These are phyloP conservation scores for Tetranychus piercei DNA, from an alignment of 2,888 invertebrate genomes.

Conservation along the genomic window DNA sequence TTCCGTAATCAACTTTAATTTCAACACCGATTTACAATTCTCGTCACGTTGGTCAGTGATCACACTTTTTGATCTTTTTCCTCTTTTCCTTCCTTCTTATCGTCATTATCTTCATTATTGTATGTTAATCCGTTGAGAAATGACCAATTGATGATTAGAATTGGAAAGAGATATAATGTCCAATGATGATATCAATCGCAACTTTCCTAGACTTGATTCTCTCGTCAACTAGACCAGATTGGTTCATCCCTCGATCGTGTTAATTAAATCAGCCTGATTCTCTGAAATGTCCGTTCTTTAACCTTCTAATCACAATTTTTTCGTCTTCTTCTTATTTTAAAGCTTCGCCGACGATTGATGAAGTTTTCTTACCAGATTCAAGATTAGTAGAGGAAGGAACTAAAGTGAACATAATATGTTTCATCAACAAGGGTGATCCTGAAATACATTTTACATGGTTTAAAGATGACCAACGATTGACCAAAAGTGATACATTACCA, in stretches of 20 bases:
- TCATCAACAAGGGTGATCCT: slow-evolving; percentile 19
- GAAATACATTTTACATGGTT: slow-evolving; percentile 16
- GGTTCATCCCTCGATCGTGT: too few species aligned
- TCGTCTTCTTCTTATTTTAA: background rate
- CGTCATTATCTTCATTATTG: background rate
- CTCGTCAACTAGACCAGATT: too few species aligned
- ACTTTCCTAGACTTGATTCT: too few species aligned
- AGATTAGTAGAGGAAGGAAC: slow-evolving; percentile 18
- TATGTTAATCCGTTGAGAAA: background rate
- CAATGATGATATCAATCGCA: background rate
- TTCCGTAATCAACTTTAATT: too few species aligned
- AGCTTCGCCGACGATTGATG: slow-evolving; percentile 19
- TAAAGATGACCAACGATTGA: slow-evolving; percentile 14
- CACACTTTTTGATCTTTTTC: slow-evolving; percentile 2
- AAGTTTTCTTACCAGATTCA: slow-evolving; percentile 15
- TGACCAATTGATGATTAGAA: background rate
- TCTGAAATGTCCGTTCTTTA: background rate
- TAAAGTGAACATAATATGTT: slow-evolving; percentile 15
- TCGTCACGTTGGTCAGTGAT: too few species aligned
- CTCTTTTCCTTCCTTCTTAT: background rate
- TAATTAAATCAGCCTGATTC: too few species aligned
- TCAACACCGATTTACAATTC: too few species aligned
- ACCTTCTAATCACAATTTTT: background rate
- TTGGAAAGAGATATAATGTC: background rate
- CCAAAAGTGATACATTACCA: background rate